Conservation (phyloP, 2,113 vertebrate species). For the Ameiurus melas region DNA sequence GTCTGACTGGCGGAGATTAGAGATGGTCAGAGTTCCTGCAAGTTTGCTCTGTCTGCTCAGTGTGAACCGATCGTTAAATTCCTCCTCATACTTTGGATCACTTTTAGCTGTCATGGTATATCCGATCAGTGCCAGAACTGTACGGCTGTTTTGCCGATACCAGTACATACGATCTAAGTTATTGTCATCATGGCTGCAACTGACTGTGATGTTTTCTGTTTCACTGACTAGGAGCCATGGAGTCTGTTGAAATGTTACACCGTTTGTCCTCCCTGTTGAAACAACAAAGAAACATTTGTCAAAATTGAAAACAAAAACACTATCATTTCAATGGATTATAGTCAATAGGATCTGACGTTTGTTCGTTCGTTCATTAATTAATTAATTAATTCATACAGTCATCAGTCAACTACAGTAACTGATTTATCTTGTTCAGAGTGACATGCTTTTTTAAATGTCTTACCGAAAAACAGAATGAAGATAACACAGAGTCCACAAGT, state of each 20-base stretch:
- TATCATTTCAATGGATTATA: no score
- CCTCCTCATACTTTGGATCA: slow-evolving; percentile 1
- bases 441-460: no score
- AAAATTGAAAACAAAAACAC: no score
- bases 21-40: slow-evolving; percentile 56
- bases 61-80: slow-evolving; percentile 32
- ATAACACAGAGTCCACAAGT: no score
- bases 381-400: no score
- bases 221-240: background rate
- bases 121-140: slow-evolving; percentile 27
- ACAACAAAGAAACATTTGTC: slow-evolving; percentile 24
- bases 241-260: slow-evolving; percentile 42
- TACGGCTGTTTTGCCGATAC: slow-evolving; percentile 33
- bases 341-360: no score
- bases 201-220: background rate
- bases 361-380: no score
- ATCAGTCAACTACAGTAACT: no score
- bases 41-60: slow-evolving; percentile 20
- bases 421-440: no score
- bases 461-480: no score
- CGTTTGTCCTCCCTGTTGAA: slow-evolving; percentile 17
- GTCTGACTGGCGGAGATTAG: slow-evolving; percentile 14
- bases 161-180: slow-evolving; percentile 45
- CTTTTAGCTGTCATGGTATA: background rate
- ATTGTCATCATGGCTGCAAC: slow-evolving; percentile 34